Conservation (phyloP, 2,113 vertebrate species). For the Rhinolophus ferrumequinum region DNA sequence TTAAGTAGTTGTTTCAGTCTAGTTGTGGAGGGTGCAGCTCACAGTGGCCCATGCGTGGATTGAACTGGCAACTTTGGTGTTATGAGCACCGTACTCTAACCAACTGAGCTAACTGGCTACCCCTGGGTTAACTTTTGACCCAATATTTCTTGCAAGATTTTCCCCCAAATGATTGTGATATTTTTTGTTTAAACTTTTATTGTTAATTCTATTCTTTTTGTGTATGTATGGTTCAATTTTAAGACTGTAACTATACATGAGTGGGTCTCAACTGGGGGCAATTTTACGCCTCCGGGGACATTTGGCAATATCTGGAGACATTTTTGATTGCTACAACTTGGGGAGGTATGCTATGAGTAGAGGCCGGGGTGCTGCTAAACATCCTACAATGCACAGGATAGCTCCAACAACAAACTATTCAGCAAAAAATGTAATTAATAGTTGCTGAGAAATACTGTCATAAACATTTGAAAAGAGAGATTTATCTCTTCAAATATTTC, state of each 20-base stretch:
- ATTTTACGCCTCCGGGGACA: background rate
- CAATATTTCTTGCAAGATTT: background rate
- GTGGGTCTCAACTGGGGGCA: background rate
- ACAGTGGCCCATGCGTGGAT: too few relatives aligned
- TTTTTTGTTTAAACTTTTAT: slow-evolving; percentile 15
- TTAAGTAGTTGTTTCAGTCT: too few relatives aligned
- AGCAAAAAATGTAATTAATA: background rate
- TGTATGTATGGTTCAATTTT: background rate
- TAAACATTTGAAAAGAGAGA: background rate
- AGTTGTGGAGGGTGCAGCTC: too few relatives aligned
- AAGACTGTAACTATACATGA: background rate
- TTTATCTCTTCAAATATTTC: background rate
- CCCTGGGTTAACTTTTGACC: background rate
- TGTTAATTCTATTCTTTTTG: background rate
- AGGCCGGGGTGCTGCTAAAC: background rate
- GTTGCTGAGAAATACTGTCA: background rate
- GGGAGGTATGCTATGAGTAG: background rate
- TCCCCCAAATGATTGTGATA: background rate
- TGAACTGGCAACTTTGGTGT: too few relatives aligned
- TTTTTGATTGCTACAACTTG: background rate
- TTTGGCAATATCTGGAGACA: background rate
- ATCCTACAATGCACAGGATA: accelerated
- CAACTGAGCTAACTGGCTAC: too few relatives aligned
- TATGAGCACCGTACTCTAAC: too few relatives aligned
- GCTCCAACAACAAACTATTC: background rate